phyloP scores from a whole-genome alignment of 2,797 vertebrate species.

The Enteromius radiatus region DNA sequence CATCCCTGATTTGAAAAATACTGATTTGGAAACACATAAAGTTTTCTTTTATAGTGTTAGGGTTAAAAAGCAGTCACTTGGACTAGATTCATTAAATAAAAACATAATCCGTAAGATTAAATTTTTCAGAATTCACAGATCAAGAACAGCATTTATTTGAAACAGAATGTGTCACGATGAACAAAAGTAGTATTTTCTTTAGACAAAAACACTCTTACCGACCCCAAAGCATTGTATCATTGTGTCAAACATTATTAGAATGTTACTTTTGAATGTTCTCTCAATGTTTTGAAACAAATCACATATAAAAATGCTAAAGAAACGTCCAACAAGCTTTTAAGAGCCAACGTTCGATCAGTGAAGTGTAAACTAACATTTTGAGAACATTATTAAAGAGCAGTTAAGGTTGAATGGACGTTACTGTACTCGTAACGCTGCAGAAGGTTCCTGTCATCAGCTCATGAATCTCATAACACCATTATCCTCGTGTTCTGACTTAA shows the following conservation, averaged over 20 bases:
- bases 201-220: neutral
- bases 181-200: neutral
- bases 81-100: no score
- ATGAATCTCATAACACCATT: constrained; percentile 21
- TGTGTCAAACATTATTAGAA: neutral
- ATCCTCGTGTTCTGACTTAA: constrained; percentile 14
- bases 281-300: neutral
- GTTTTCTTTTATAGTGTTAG: no score
- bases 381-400: neutral
- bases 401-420: neutral
- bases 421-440: neutral
- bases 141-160: neutral
- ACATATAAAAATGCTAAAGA: neutral
- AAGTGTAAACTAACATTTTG: neutral
- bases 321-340: neutral
- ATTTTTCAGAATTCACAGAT: neutral
- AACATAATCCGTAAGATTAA: no score
- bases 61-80: no score
- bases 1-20: no score
- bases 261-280: constrained; percentile 1
- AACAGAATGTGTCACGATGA: neutral
- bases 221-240: neutral
- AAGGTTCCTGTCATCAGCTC: neutral
- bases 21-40: no score
- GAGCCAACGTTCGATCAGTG: neutral